Percentiles rank a stretch among this genome's conserved stretches.
phyloP scores from a whole-genome alignment of 30 jellyfish, hydroid and myxozoan species.

The Hydractinia echinata region DNA sequence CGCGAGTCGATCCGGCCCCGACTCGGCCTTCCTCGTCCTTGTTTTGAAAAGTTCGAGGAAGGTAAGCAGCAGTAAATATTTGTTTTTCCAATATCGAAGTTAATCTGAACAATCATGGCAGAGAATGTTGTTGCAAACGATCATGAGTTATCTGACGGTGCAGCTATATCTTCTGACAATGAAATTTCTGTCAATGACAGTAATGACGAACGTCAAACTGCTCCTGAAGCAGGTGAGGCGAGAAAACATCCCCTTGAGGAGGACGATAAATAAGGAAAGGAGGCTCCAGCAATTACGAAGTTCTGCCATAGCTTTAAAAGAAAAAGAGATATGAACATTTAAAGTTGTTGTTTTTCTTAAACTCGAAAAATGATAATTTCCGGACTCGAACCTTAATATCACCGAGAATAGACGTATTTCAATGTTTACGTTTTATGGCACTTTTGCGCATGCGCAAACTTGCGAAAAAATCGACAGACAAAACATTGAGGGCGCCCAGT shows the following conservation, averaged over 20 bases:
- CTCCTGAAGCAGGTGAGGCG: background rate
- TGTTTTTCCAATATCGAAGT: background rate
- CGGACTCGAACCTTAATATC: too few species aligned
- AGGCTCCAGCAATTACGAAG: background rate
- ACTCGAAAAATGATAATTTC: too few species aligned
- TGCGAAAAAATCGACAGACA: too few species aligned
- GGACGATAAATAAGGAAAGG: background rate
- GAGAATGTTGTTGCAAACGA: background rate
- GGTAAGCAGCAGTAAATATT: background rate
- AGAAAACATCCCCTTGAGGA: background rate
- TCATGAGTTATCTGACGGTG: background rate
- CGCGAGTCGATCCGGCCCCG: background rate
- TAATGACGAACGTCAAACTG: background rate
- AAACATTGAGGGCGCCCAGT: too few species aligned
- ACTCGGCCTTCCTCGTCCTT: background rate
- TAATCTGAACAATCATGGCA: background rate
- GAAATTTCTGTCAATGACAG: background rate
- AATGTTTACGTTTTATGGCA: too few species aligned
- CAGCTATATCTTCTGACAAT: background rate
- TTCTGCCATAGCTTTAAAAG: too few species aligned
- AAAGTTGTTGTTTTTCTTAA: too few species aligned
- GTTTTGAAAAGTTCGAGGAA: background rate
- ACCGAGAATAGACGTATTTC: too few species aligned
- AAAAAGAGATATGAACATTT: too few species aligned
- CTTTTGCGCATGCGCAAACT: too few species aligned